These are phyloP conservation scores for Aspidoscelis tigris DNA, from an alignment of 2,113 vertebrate species.

Conservation along the genomic window DNA sequence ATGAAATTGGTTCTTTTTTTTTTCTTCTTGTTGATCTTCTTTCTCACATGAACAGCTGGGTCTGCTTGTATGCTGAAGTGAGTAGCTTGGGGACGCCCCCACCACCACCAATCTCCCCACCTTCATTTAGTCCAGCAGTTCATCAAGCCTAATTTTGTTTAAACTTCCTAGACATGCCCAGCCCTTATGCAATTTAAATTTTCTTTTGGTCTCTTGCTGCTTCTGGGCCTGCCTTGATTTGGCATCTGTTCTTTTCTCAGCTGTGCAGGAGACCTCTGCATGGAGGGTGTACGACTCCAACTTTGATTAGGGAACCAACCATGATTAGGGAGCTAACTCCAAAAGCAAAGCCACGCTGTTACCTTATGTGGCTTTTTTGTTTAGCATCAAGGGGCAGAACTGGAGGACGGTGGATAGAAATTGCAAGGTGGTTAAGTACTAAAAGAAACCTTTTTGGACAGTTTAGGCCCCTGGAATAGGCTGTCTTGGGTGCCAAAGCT, in stretches of 20 bases:
- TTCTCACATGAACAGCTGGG: neutral
- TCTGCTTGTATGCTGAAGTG: neutral
- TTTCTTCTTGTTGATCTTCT: neutral
- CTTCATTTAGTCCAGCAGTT: neutral
- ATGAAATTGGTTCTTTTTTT: neutral
- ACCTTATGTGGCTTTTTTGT: neutral
- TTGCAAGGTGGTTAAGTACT: neutral
- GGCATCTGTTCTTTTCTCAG: neutral
- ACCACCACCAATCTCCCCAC: neutral
- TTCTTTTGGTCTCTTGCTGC: neutral
- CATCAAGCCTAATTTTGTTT: neutral
- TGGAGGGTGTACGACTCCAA: neutral
- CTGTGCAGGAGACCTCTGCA: neutral
- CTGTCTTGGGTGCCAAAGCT: neutral
- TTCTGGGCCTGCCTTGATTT: neutral
- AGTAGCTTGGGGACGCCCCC: neutral
- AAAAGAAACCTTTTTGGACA: neutral
- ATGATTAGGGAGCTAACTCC: too few species aligned
- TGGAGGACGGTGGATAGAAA: neutral
- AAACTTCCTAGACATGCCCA: too few species aligned
- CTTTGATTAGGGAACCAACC: too few species aligned
- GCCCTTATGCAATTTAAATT: too few species aligned
- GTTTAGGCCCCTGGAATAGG: neutral
- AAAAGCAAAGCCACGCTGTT: neutral
- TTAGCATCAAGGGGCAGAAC: neutral